Conservation (phyloP, 2,113 vertebrate species). For the Rhinoptilus africanus region DNA sequence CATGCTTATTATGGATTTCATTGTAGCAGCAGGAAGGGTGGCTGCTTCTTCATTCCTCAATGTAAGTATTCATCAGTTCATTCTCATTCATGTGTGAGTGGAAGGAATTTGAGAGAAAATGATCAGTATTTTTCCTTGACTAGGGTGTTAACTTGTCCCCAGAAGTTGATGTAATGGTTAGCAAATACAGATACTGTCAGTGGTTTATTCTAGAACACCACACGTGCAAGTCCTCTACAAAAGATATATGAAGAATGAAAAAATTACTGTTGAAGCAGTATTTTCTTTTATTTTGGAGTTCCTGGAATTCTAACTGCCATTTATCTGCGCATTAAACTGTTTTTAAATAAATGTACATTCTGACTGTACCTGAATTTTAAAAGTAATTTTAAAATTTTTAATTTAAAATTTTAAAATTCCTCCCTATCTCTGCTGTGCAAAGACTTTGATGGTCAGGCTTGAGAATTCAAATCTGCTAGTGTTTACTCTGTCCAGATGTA, state of each 20-base stretch:
- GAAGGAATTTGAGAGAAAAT: not conserved
- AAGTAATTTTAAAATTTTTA: no score
- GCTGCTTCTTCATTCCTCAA: conserved; percentile 94
- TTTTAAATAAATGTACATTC: not conserved
- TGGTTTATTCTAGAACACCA: not conserved
- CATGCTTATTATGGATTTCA: conserved; percentile 97
- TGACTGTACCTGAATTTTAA: not conserved
- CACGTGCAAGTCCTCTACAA: not conserved
- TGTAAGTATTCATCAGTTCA: conserved; percentile 76
- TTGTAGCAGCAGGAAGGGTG: conserved; percentile 93
- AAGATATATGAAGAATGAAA: not conserved
- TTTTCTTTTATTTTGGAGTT: not conserved
- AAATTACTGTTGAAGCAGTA: not conserved
- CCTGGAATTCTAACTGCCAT: not conserved
- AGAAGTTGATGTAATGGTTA: not conserved
- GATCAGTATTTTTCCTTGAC: not conserved
- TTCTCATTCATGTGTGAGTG: not conserved
- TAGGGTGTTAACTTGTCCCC: not conserved
- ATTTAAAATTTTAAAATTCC: no score
- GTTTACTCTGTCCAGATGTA: not conserved
- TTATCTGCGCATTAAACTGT: not conserved
- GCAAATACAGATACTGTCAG: not conserved
- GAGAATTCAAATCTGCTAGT: not conserved
- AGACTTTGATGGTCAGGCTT: not conserved
- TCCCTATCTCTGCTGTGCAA: not conserved